phyloP scores from a whole-genome alignment of 2,113 vertebrate genomes.

The Sturnus vulgaris region DNA sequence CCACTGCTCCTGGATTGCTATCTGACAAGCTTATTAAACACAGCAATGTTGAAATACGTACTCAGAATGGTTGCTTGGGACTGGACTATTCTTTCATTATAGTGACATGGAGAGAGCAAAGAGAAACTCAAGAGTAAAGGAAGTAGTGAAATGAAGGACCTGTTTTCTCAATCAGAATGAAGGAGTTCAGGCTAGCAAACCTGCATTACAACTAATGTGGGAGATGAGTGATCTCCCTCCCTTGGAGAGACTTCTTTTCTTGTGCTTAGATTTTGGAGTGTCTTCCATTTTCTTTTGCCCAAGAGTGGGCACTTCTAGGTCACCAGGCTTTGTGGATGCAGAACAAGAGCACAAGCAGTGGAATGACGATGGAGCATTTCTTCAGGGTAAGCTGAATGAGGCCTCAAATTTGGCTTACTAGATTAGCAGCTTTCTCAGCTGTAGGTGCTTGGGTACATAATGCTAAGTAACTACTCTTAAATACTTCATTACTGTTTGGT shows the following conservation, averaged over 20 bases:
- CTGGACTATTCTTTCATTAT: neutral
- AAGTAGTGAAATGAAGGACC: neutral
- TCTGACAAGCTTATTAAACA: conserved; percentile 39
- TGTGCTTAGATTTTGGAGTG: neutral
- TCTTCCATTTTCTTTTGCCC: neutral
- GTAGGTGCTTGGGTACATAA: neutral
- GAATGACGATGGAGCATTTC: neutral
- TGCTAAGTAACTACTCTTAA: neutral
- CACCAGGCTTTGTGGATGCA: neutral
- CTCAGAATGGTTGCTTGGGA: neutral
- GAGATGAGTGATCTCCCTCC: neutral
- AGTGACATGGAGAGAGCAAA: neutral
- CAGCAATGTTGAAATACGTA: neutral
- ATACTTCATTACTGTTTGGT: neutral
- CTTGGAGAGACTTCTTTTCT: neutral
- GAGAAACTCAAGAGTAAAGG: neutral
- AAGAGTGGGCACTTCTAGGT: neutral
- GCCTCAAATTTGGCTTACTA: neutral
- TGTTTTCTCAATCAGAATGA: neutral
- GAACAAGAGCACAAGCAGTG: neutral
- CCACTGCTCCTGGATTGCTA: neutral
- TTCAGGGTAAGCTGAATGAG: neutral
- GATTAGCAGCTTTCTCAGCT: neutral
- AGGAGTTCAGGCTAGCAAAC: neutral
- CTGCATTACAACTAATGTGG: neutral